Conservation (phyloP, 2,888 invertebrate genomes). For the Andrena flavipes region DNA sequence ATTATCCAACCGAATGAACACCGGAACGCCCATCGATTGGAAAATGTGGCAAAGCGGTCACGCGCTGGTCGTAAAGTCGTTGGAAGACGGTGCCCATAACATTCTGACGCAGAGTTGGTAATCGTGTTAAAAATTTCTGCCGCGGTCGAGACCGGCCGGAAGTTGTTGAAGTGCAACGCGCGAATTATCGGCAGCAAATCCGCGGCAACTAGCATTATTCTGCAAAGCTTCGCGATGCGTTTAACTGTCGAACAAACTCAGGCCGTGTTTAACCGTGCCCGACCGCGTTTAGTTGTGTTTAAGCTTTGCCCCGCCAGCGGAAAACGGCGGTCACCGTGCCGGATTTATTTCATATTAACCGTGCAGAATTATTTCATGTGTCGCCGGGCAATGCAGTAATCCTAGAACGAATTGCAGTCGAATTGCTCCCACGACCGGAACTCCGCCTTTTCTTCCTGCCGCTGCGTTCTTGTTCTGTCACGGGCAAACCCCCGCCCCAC, state of each 20-base stretch:
- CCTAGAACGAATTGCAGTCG: constrained; percentile 62
- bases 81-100: too few relatives aligned
- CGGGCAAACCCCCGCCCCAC: constrained; percentile 18
- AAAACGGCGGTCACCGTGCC: constrained; percentile 23
- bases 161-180: constrained; percentile 8
- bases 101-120: too few relatives aligned
- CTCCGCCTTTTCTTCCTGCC: constrained; percentile 56
- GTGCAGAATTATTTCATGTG: constrained; percentile 68
- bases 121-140: neutral
- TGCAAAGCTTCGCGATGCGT: constrained; percentile 37
- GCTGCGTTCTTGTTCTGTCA: constrained; percentile 48
- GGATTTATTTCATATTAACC: constrained; percentile 68
- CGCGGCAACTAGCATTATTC: constrained; percentile 29
- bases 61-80: too few relatives aligned
- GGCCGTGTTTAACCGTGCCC: constrained; percentile 27
- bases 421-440: constrained; percentile 50
- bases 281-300: constrained; percentile 38
- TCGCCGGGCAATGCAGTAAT: constrained; percentile 60
- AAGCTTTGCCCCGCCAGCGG: constrained; percentile 13
- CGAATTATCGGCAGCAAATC: constrained; percentile 29
- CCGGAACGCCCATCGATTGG: too few relatives aligned
- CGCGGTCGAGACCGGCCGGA: neutral
- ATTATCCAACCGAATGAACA: too few relatives aligned
- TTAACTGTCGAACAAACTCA: constrained; percentile 37
- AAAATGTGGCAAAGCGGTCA: too few relatives aligned